Evolutionary conservation across 1,140 invertebrate genomes (phyloP).

Genomic region (Drosophila aff.): DNA sequence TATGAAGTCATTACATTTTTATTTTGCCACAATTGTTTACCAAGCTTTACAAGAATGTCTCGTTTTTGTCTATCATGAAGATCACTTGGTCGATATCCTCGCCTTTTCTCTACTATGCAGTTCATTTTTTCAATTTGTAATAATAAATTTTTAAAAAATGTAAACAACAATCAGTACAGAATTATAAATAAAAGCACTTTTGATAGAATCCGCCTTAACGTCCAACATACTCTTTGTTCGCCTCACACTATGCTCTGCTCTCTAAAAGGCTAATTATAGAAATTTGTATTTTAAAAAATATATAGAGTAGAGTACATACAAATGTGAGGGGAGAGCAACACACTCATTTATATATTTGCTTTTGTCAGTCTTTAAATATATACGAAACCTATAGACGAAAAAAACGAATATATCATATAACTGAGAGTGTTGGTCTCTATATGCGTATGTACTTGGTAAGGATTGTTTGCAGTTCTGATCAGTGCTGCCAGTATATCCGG

Average conservation of each 20-base stretch:
- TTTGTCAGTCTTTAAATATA: not conserved
- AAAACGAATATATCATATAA: too few relatives aligned
- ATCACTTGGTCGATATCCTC: slow-evolving; percentile 94
- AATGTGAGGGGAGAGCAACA: not conserved
- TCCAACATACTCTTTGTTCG: slow-evolving; percentile 2
- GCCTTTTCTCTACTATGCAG: slow-evolving; percentile 85
- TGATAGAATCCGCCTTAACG: not conserved
- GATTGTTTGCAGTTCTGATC: not conserved
- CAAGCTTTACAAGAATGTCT: slow-evolving; percentile 92
- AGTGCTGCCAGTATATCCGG: not conserved
- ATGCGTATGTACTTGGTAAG: not conserved
- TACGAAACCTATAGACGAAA: too few relatives aligned
- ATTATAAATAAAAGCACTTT: slow-evolving; percentile 9
- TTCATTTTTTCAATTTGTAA: slow-evolving; percentile 27
- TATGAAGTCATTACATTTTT: slow-evolving; percentile 58
- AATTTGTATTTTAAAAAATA: slow-evolving; percentile 19
- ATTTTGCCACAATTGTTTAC: slow-evolving; percentile 85
- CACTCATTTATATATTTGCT: slow-evolving; percentile 1
- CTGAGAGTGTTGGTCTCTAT: too few relatives aligned
- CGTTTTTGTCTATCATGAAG: slow-evolving; percentile 92
- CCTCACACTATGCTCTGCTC: slow-evolving; percentile 9
- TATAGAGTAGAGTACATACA: not conserved
- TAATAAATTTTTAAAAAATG: not conserved
- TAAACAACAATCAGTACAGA: not conserved
- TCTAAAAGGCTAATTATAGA: slow-evolving; percentile 46